These are phyloP conservation scores for Morbakka virulenta DNA, from an alignment of 30 jellyfish, hydroid and myxozoan species.

Conservation along the genomic window DNA sequence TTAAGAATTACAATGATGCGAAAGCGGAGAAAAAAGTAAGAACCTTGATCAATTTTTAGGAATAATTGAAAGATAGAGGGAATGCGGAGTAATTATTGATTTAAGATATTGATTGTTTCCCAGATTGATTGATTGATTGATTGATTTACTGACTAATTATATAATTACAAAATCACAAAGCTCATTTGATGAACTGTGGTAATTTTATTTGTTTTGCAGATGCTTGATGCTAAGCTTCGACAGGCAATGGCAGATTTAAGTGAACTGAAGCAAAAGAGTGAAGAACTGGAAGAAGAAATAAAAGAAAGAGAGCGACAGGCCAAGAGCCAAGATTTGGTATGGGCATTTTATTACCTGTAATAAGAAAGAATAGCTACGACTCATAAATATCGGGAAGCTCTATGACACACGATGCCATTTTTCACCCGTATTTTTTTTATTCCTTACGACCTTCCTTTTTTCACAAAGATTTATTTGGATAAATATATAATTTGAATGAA, in stretches of 20 bases:
- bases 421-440: too few relatives aligned
- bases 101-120: too few relatives aligned
- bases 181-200: too few relatives aligned
- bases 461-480: too few relatives aligned
- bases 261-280: conserved; percentile 52
- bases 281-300: conserved; percentile 86
- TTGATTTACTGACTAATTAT: neutral
- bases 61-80: neutral
- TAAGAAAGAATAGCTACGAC: too few relatives aligned
- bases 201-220: conserved; percentile 28
- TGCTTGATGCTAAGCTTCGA: conserved; percentile 62
- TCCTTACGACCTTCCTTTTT: too few relatives aligned
- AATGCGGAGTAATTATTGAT: conserved; percentile 1
- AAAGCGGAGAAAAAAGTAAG: conserved; percentile 86
- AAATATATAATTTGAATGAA: too few relatives aligned
- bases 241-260: conserved; percentile 62
- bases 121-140: too few relatives aligned
- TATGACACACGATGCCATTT: too few relatives aligned
- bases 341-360: too few relatives aligned
- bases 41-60: neutral
- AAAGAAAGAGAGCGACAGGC: conserved; percentile 90
- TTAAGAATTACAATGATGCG: conserved; percentile 51
- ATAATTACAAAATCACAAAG: too few relatives aligned
- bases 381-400: too few relatives aligned
- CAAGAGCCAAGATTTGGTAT: conserved; percentile 91